Evolutionary conservation across 2,888 invertebrate species (phyloP).

Genomic region (Drosophila mercatorum): DNA sequence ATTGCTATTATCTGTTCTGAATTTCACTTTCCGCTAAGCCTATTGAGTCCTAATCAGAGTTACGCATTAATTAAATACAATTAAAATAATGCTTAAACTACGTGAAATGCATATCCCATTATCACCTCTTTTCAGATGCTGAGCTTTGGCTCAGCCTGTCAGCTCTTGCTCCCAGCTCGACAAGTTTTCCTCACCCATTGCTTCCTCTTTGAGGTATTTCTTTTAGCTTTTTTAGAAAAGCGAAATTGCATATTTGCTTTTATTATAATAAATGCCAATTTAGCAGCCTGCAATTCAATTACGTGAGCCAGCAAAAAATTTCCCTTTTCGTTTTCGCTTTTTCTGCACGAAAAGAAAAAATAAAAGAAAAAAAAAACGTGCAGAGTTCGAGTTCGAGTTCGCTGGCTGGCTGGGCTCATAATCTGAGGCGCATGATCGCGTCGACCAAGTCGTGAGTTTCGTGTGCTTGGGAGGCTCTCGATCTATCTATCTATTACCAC

Average conservation of each 20-base stretch:
- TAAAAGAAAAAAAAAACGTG: conserved; percentile 59
- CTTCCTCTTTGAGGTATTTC: conserved; percentile 37
- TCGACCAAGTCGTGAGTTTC: conserved; percentile 64
- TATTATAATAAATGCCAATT: conserved; percentile 80
- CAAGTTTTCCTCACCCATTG: conserved; percentile 23
- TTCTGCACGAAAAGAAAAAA: conserved; percentile 40
- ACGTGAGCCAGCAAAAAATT: conserved; percentile 74
- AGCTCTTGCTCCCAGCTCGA: conserved; percentile 28
- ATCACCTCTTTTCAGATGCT: conserved; percentile 24
- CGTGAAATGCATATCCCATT: conserved; percentile 14
- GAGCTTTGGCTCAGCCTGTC: conserved; percentile 12
- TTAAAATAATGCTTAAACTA: background rate
- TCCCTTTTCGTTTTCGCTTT: conserved; percentile 66
- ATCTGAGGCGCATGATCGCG: conserved; percentile 58
- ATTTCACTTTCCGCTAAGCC: conserved; percentile 30
- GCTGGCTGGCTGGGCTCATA: conserved; percentile 53
- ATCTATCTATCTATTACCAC: conserved; percentile 51
- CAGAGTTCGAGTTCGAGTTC: conserved; percentile 36
- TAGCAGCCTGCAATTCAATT: conserved; percentile 78
- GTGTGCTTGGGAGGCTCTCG: conserved; percentile 43
- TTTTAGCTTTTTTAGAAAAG: conserved; percentile 40
- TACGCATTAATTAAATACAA: background rate
- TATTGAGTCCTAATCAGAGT: conserved; percentile 12
- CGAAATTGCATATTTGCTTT: conserved; percentile 80
- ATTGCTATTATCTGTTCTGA: background rate